Base-by-base conservation (phyloP, 2,888 invertebrate species). In the Tiliacea citrago region DNA sequence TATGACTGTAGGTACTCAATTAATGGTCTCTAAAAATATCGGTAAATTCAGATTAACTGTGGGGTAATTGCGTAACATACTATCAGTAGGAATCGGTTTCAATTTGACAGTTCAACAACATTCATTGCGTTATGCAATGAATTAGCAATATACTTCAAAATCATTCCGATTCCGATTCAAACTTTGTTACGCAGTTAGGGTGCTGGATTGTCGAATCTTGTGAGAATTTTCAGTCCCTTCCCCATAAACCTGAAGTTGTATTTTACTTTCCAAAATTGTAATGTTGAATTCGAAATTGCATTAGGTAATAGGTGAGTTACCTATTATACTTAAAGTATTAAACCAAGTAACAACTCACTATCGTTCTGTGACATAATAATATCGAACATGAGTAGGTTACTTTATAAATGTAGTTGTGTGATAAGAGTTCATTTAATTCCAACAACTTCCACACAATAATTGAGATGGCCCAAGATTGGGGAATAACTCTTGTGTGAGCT, bases 401-500 rank as follows among this genome's bases (percentile, higher is more conserved):
- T 39, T 39, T 39, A 39, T 39, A n/a, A n/a, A 29, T 29, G 29
- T 29, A 39, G 39, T 39, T 39, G 7, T 39, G 39, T 39, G 39
- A 6, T 6, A 24, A 13, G n/a, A 8, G 57, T 29, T 16, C 0
- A 16, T 39, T 51, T 10, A 16, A 13, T 76, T 76, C 42, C 21
- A 51, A 66, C 16, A 42, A 42, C 13, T 55, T 55, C 24, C 5
- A 45, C 42, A 55, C 24, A 51, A 21, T 35, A 21, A 45, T 72
- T 66, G 12, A 45, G 67, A 39, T 45, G 58, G 5, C n/a, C 2
- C 21, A 47, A 75, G 35, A 47, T 53, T 60, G n/a, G 29, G 65
- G 49, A 73, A 68, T 53, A 61, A 49, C 3, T 47, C 5, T n/a
- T 49, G 16, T 60, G 39, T 69, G 9, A 62, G 53, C 10, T 35